Evolutionary conservation across 2,113 vertebrate species (phyloP), one percentile per base, ranked within the genome.

Genomic region (Chelonoidis abingdonii): DNA sequence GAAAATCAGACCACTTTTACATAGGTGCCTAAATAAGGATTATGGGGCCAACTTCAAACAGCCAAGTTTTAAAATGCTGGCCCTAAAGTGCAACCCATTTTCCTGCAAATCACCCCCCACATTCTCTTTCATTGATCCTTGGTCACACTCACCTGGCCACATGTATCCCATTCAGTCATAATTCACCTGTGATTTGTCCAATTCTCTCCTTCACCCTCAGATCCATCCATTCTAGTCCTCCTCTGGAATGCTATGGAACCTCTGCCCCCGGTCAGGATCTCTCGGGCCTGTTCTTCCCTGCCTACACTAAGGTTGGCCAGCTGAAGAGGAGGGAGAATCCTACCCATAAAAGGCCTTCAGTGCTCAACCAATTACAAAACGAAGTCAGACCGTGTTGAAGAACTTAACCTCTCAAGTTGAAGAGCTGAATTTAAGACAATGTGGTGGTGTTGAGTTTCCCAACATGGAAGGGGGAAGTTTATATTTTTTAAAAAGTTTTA

Each of bases 311-410:
- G 9, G 35, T 88, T 47, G 8, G n/a, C 47, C 50, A 89, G 44
- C n/a, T 88, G 21, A 53, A 57, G 25, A 21, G 84, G 47, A 82
- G 53, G 38, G 0, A n/a, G 81, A 47, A 8, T 79, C 56, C 69
- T 35, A 79, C 44, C 25, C 8, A 8, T 44, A 22, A 22, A 41
- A 75, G 69, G 31, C 10, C 69, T 47, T 53, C 3, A 72, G 44
- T 6, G 78, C 65, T 86, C 44, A n/a, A 38, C 47, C 1, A 0
- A 0, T 0, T 38, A 53, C 6, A 27, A 24, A 10, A 13, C 47
- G 38, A 59, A 27, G 52, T 38, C 10, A 80, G 79, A 80, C 19
- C 56, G 24, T 49, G 76, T 11, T 17, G 79, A 87, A 92, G n/a
- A 10, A 31, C 81, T 72, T 84, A 25, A 59, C 50, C 21, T 25